These are phyloP conservation scores for Bombylius major DNA, from an alignment of 2,888 invertebrate genomes.

Conservation along the genomic window DNA sequence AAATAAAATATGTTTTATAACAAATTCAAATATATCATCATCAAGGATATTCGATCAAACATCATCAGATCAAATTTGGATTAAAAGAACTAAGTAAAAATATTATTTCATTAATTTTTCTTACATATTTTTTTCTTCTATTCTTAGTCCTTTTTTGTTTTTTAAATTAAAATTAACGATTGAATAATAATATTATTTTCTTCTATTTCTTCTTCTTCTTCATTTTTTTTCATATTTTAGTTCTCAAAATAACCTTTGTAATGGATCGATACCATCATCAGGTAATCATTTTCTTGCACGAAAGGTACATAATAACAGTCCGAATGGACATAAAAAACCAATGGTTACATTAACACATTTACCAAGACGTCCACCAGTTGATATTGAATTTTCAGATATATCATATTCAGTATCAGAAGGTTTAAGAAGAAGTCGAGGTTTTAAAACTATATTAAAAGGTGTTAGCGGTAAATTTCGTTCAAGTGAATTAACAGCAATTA, in stretches of 20 bases:
- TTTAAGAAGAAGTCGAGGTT: conserved; percentile 49
- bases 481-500: conserved; percentile 88
- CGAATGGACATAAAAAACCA: conserved; percentile 54
- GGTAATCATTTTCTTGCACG: conserved; percentile 44
- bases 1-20: background rate
- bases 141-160: too few species aligned
- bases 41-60: background rate
- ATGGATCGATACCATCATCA: conserved; percentile 40
- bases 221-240: conserved; percentile 33
- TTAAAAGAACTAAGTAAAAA: conserved; percentile 8
- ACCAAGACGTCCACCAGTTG: conserved; percentile 76
- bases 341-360: conserved; percentile 64
- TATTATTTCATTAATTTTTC: too few species aligned
- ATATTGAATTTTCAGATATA: conserved; percentile 78
- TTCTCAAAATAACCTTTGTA: conserved; percentile 61
- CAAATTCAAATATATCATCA: background rate
- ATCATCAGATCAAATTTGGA: conserved; percentile 3
- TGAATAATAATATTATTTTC: background rate
- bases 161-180: background rate
- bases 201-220: background rate
- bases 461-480: conserved; percentile 80
- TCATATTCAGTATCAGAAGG: conserved; percentile 83
- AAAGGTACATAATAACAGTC: conserved; percentile 60
- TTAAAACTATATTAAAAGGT: conserved; percentile 76
- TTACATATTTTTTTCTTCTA: too few species aligned